Evolutionary conservation across 1,140 invertebrate genomes (phyloP).

Genomic region (Pogonus chalceus): DNA sequence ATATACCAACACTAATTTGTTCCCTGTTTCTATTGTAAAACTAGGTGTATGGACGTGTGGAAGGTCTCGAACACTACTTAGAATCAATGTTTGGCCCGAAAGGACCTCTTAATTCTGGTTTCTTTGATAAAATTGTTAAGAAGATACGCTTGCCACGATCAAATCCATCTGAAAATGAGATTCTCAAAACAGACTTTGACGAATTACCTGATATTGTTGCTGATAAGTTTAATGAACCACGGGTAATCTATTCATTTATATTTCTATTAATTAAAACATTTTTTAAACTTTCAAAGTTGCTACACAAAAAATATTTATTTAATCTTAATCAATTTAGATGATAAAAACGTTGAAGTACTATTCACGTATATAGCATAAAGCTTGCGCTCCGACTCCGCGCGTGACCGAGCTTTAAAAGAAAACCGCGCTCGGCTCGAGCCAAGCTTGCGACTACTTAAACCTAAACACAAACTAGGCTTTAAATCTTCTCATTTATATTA

Average conservation of each 20-base stretch:
- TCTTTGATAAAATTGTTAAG: constrained; percentile 43
- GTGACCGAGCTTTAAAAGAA: no score
- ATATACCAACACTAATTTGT: constrained; percentile 23
- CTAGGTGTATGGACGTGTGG: constrained; percentile 63
- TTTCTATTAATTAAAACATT: neutral
- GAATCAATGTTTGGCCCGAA: constrained; percentile 70
- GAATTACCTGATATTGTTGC: constrained; percentile 50
- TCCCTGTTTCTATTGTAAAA: no score
- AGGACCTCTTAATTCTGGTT: constrained; percentile 54
- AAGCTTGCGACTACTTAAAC: no score
- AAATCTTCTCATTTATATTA: no score
- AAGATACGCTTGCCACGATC: constrained; percentile 27
- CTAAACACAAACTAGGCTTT: no score
- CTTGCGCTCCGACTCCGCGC: no score
- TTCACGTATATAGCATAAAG: no score
- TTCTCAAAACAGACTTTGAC: constrained; percentile 45
- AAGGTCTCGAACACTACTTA: constrained; percentile 77
- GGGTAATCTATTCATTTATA: constrained; percentile 26
- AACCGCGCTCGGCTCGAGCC: no score
- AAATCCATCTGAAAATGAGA: constrained; percentile 12
- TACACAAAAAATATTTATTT: no score
- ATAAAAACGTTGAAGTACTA: no score
- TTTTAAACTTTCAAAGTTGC: no score
- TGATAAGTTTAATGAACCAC: constrained; percentile 47
- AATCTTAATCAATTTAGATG: no score